Base-by-base conservation (phyloP, 2,797 vertebrate genomes). In the Meriones psammophilus region DNA sequence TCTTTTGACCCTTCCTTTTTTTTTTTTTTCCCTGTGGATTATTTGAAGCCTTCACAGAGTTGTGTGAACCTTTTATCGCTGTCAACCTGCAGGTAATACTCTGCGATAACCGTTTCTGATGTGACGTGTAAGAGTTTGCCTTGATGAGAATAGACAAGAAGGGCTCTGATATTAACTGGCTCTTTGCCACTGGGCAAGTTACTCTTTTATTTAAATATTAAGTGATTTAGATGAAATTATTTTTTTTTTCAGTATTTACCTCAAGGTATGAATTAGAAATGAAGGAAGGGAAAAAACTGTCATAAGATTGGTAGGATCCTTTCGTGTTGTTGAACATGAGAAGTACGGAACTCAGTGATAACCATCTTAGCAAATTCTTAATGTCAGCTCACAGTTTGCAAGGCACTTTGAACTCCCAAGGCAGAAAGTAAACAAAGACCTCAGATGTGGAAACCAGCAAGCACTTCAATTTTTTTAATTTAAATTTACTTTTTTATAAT, bases 201-300 rank as follows among this genome's bases (percentile, higher is more conserved):
- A 79, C 6, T 64, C 79, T 93, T 78, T 78, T 33, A n/a, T 81
- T 78, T 74, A 30, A 88, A 77, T 85, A 88, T 68, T 85, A 24
- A 74, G 17, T 3, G 1, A 30, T 9, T 93, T 93, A 33, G 8
- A 69, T 8, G 50, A 83, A 36, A 74, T 69, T 3, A 46, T n/a
- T 36, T 69, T 15, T 64, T 88, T 87, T 58, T 28, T n/a, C 6
- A 93, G 18, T 33, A 14, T 18, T 5, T 10, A 68, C 30, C 8
- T 88, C 28, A 88, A 88, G 71, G 18, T 12, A 15, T 28, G 39
- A 66, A 58, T 36, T 73, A 94, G 58, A 95, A 84, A 36, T 12
- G 5, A 79, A 66, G 1, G 69, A 83, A 64, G 18, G 3, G 13
- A 2, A 1, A 6, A 81, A 64, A 87, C 46, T n/a, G 58, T 33